A percentile compares a stretch with the other conserved stretches of the same genome.
Conservation (phyloP, 2,797 vertebrate species). For the Sebastolobus altivelis region DNA sequence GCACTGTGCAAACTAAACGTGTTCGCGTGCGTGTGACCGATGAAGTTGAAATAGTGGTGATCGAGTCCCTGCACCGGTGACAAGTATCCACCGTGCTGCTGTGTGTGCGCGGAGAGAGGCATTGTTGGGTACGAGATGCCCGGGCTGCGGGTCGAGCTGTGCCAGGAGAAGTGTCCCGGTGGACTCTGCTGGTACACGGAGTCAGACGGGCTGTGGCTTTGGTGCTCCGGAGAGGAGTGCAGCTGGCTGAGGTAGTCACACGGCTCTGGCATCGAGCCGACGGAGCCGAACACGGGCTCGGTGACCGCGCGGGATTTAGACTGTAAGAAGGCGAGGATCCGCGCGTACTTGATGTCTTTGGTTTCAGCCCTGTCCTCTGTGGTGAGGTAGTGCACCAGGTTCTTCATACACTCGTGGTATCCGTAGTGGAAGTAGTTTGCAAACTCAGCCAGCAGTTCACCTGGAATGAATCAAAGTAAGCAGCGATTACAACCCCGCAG, state of each 20-base stretch:
- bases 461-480: constrained; percentile 65
- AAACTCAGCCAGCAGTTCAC: constrained; percentile 95
- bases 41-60: constrained; percentile 94
- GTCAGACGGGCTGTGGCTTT: constrained; percentile 87
- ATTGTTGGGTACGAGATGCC: constrained; percentile 88
- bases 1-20: constrained; percentile 91
- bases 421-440: constrained; percentile 99
- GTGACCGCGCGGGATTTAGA: constrained; percentile 92
- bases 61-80: constrained; percentile 92
- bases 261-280: constrained; percentile 86
- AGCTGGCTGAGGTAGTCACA: constrained; percentile 89
- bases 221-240: constrained; percentile 88
- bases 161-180: constrained; percentile 91
- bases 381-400: constrained; percentile 97
- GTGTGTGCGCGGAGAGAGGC: constrained; percentile 84
- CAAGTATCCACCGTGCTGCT: constrained; percentile 90
- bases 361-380: constrained; percentile 97
- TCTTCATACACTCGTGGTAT: constrained; percentile 99
- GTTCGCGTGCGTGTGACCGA: constrained; percentile 92
- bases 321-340: constrained; percentile 97
- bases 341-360: constrained; percentile 97
- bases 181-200: constrained; percentile 87
- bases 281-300: constrained; percentile 89
- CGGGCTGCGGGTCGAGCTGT: constrained; percentile 86
- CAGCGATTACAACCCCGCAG: constrained; percentile 7